Evolutionary conservation across 2,888 invertebrate species (phyloP).

Genomic region (Xylocampa areola): DNA sequence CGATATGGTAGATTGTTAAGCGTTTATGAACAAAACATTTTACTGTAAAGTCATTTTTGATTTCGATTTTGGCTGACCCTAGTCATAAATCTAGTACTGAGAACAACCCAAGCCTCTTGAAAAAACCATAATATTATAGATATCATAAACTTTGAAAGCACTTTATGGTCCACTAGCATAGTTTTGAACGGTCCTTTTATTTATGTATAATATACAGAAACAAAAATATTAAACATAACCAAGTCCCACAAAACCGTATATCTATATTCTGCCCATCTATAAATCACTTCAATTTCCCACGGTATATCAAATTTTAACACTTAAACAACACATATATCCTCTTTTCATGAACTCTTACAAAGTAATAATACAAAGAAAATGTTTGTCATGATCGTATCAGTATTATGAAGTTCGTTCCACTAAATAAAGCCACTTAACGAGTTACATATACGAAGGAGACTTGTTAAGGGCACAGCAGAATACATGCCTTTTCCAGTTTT

Average conservation of each 20-base stretch:
- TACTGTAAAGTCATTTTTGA: too few species aligned
- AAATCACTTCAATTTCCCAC: constrained; percentile 37
- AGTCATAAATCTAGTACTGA: too few species aligned
- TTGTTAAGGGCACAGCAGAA: constrained; percentile 55
- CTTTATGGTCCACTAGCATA: too few species aligned
- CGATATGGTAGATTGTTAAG: too few species aligned
- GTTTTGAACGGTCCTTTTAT: too few species aligned
- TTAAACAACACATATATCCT: constrained; percentile 11
- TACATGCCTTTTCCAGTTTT: constrained; percentile 64
- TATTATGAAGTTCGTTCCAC: constrained; percentile 52
- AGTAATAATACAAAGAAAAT: constrained; percentile 64
- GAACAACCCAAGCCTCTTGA: too few species aligned
- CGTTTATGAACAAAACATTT: too few species aligned
- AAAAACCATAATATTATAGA: too few species aligned
- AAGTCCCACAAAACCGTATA: neutral
- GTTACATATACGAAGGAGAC: constrained; percentile 54
- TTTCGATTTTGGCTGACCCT: too few species aligned
- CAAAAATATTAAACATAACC: too few species aligned
- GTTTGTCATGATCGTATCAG: constrained; percentile 52
- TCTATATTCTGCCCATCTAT: constrained; percentile 3
- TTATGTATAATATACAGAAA: too few species aligned
- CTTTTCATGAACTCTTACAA: constrained; percentile 53
- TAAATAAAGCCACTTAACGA: constrained; percentile 60
- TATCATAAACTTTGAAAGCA: too few species aligned
- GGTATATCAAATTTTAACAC: constrained; percentile 23